Base-by-base conservation (phyloP, 2,113 vertebrate species). In the Bufo bufo region DNA sequence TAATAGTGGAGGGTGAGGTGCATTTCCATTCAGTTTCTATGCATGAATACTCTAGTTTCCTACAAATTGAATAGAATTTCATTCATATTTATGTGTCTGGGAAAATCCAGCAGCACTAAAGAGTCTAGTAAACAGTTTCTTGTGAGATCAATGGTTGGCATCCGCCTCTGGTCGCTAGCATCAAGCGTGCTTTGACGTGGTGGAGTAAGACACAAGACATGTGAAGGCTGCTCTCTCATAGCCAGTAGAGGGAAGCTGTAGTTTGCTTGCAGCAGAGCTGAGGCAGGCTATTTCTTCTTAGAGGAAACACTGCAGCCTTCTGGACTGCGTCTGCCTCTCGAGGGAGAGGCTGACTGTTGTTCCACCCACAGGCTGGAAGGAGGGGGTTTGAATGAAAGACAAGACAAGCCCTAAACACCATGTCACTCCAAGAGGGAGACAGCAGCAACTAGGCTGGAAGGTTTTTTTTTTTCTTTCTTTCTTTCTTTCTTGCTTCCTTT, bases 241-340 rank as follows among this genome's bases (percentile, higher is more conserved):
- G 91, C 95, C 95, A 96, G 96, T 92, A 96, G 95, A 95, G 96
- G 96, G 96, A 94, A 95, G 94, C 93, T 94, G 89, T 94, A 93
- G 91, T 94, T 93, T 92, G 93, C 92, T 90, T 90, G 79, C 78
- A 86, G 84, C 88, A 90, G 90, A 91, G 90, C 89, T 92, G 92
- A 91, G 90, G 91, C 92, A 90, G 91, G 89, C 90, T 86, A 87
- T 91, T 89, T 94, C 92, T 94, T 93, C 93, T 92, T 93, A 94
- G 95, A 93, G 94, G 96, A 93, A 96, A 96, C 92, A 94, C 95
- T 96, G 96, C 95, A 97, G 95, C 94, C 94, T 95, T 95, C 96
- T 93, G 94, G 94, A 94, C 95, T 96, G 95, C 94, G 94, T 96
- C 94, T 94, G 90, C 92, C 92, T 92, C 95, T 95, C 94, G 93